Evolutionary conservation across 2,113 vertebrate genomes (phyloP), one percentile per base, ranked within the genome.

Genomic region (human): DNA sequence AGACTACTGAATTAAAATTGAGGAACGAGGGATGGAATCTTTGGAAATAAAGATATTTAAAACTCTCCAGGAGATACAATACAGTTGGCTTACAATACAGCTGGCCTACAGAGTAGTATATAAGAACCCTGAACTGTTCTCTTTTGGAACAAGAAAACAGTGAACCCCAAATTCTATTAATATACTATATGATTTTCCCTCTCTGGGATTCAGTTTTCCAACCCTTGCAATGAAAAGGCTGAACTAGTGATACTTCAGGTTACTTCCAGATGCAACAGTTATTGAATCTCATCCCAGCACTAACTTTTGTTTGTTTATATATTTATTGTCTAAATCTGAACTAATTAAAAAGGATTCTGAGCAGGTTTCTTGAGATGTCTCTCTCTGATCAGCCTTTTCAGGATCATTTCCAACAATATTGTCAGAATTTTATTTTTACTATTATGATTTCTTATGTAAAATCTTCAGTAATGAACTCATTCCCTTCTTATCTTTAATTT

Each of bases 371-470:
- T 92, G 68, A 96, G 16, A n/a, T 79, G 6, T 13, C 8, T 43
- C 9, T 90, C 16, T 89, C 59, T 82, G 13, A 72, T 30, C 76
- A 50, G 76, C 76, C 5, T 96, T 96, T 86, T 68, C 40, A 93
- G n/a, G 52, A 59, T 68, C 25, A 61, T 82, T 89, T 76, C 22
- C 55, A 80, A 76, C 9, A 85, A 27, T 86, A 66, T 32, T 93
- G 35, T 82, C 93, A 86, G 35, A 85, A 55, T 92, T 66, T 89
- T 91, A 61, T 78, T 81, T 95, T 84, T 82, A 45, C 40, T 81
- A 16, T 64, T 8, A 38, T 55, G 32, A 72, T 17, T 64, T 82
- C 38, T 75, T 25, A 43, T n/a, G 1, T 79, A 32, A 92, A 75
- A 66, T 59, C 30, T 45, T 85, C 13, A 50, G 4, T 91, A 50